phyloP scores from a whole-genome alignment of 2,797 vertebrate species.

The Picus viridis region DNA sequence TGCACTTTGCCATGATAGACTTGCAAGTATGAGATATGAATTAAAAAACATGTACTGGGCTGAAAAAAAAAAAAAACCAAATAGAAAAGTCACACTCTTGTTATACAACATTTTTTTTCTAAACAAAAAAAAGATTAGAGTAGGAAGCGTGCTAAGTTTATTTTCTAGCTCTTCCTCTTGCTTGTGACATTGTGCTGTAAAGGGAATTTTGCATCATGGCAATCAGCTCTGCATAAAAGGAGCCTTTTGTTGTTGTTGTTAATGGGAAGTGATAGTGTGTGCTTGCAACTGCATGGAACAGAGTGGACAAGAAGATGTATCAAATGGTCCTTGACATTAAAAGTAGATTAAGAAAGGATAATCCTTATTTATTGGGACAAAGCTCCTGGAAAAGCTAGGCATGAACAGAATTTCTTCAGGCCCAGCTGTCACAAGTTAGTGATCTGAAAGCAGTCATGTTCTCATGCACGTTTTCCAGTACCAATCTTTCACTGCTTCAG shows the following conservation, averaged over 20 bases:
- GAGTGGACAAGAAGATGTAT: background rate
- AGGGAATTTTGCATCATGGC: background rate
- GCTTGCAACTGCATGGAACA: background rate
- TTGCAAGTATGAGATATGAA: background rate
- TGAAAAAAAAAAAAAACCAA: background rate
- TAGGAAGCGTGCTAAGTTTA: background rate
- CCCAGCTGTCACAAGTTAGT: background rate
- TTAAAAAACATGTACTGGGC: background rate
- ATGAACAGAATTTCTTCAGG: background rate
- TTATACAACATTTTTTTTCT: background rate
- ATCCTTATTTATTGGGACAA: background rate
- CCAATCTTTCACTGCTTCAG: background rate
- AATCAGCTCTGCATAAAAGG: background rate
- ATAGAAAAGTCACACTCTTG: background rate
- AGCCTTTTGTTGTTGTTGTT: background rate
- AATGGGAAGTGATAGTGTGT: background rate
- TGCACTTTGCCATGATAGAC: background rate
- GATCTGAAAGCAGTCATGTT: background rate
- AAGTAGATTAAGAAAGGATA: background rate
- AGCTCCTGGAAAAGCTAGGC: background rate
- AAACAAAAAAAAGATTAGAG: background rate
- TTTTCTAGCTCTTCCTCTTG: conserved; percentile 1
- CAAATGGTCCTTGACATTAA: background rate
- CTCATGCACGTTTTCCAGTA: background rate
- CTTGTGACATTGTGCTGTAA: background rate